These are phyloP conservation scores for Psilopsiagon aymara DNA, from an alignment of 2,113 vertebrate genomes.

Conservation along the genomic window DNA sequence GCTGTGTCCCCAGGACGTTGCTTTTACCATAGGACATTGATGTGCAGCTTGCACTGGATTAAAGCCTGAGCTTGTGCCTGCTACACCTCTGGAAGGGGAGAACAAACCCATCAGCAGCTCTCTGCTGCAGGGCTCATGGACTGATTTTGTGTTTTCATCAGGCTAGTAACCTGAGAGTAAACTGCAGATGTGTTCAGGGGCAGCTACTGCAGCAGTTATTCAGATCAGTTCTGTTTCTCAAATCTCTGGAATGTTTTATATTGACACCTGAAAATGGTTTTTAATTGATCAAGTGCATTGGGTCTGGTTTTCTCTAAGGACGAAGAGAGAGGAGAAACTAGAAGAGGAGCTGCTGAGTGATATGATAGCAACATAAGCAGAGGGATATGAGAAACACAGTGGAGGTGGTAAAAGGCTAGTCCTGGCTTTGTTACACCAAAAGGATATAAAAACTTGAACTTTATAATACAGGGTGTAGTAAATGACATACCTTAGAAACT, in stretches of 20 bases:
- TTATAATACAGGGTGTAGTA: not conserved
- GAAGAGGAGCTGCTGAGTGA: not conserved
- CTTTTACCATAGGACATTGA: not conserved
- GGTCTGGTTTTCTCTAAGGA: not conserved
- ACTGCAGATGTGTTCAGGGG: not conserved
- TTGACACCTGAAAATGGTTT: not conserved
- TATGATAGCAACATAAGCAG: rapidly evolving
- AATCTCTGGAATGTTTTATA: not conserved
- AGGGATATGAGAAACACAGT: not conserved
- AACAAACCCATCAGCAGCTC: not conserved
- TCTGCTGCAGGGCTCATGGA: rapidly evolving
- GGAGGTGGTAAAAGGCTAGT: not conserved
- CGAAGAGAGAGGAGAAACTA: not conserved
- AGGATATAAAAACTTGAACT: not conserved
- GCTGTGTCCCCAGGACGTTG: not conserved
- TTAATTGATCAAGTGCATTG: not conserved
- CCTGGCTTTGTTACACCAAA: not conserved
- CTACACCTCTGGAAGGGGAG: not conserved
- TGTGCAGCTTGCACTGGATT: not conserved
- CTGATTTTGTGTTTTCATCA: not conserved
- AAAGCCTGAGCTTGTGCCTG: not conserved
- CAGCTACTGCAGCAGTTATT: not conserved
- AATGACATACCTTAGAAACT: not conserved
- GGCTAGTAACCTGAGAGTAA: not conserved
- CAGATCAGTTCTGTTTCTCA: not conserved